Evolutionary conservation across 2,888 invertebrate genomes (phyloP).

Genomic region (Horisme vitalbata): DNA sequence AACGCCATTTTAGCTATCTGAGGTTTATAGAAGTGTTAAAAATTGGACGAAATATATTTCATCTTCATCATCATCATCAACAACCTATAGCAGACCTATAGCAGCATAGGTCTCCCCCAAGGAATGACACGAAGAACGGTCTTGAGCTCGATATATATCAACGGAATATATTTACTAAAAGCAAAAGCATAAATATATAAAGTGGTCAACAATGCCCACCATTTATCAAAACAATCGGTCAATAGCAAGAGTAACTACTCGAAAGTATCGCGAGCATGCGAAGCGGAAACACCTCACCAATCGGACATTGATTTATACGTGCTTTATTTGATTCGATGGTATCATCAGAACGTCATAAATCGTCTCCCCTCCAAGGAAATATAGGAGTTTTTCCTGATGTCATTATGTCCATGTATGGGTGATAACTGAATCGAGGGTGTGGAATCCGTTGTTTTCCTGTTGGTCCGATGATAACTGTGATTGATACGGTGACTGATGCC

Average conservation of each 20-base stretch:
- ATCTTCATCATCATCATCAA: no score
- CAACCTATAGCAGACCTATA: no score
- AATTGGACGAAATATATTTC: no score
- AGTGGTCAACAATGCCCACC: neutral
- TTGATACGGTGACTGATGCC: conserved; percentile 25
- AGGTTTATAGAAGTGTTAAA: no score
- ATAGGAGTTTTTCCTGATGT: conserved; percentile 69
- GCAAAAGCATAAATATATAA: neutral
- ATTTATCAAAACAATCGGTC: conserved; percentile 5
- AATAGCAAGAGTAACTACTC: conserved; percentile 6
- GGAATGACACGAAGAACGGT: no score
- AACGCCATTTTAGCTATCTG: no score
- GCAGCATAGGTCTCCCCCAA: no score
- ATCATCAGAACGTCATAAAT: conserved; percentile 81
- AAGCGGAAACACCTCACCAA: conserved; percentile 41
- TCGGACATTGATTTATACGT: conserved; percentile 79
- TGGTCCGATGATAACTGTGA: conserved; percentile 28
- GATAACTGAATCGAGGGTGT: conserved; percentile 66
- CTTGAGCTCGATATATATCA: no score
- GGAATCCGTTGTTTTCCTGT: conserved; percentile 39
- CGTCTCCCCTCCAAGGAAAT: conserved; percentile 44
- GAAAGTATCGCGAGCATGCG: conserved; percentile 13
- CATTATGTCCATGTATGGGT: conserved; percentile 71
- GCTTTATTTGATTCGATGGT: conserved; percentile 82
- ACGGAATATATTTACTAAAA: neutral